A percentile compares a stretch with the other conserved stretches of the same genome.
Conservation (phyloP, 2,113 vertebrate species). For the Platysteira castanea region DNA sequence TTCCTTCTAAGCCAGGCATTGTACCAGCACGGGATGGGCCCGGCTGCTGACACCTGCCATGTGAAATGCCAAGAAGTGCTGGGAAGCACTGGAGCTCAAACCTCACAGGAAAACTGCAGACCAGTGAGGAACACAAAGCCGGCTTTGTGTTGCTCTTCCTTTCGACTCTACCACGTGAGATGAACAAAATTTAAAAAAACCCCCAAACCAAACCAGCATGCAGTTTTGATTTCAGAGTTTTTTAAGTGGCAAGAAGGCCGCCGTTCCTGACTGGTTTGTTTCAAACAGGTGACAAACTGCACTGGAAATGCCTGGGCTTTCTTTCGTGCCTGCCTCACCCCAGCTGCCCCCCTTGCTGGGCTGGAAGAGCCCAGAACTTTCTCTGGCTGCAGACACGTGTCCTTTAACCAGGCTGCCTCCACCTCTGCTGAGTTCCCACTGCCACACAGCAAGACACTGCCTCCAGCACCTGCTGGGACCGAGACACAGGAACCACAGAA, state of each 20-base stretch:
- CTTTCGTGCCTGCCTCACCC: accelerated
- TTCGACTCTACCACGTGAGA: accelerated
- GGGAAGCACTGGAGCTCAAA: not conserved
- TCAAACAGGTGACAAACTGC: accelerated
- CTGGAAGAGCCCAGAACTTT: not conserved
- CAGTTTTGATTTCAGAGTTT: not conserved
- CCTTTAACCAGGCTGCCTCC: not conserved
- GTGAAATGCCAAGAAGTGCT: not conserved
- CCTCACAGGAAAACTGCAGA: not conserved
- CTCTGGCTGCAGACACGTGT: accelerated
- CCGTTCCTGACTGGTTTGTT: accelerated
- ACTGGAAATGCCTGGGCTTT: not conserved
- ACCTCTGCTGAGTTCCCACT: not conserved
- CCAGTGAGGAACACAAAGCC: accelerated
- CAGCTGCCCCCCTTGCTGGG: too few species aligned
- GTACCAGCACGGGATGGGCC: not conserved
- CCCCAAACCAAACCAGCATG: accelerated
- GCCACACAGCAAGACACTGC: not conserved
- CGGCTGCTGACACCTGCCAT: not conserved
- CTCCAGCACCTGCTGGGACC: not conserved
- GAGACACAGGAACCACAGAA: not conserved
- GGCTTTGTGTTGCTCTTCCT: not conserved
- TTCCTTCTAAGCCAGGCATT: not conserved
- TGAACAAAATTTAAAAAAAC: accelerated
- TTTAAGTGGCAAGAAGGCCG: not conserved